Conservation (phyloP, 2,888 invertebrate species). For the Synanthedon myopaeformis region DNA sequence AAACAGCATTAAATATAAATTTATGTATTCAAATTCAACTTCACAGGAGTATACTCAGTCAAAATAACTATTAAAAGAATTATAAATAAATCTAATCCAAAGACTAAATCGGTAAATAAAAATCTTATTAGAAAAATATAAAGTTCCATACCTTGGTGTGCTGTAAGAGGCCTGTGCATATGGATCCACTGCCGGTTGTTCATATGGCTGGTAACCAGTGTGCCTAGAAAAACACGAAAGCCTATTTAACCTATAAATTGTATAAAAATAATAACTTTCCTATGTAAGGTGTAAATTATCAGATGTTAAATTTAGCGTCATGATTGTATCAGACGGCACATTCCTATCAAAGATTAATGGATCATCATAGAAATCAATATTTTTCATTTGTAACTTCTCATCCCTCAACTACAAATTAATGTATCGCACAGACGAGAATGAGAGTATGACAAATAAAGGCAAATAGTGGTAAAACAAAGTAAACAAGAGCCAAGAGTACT, state of each 20-base stretch:
- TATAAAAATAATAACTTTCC: background rate
- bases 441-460: too few relatives aligned
- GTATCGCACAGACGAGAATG: background rate
- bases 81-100: too few relatives aligned
- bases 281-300: constrained; percentile 13
- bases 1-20: too few relatives aligned
- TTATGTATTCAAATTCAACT: too few relatives aligned
- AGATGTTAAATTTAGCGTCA: constrained; percentile 45
- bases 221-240: constrained; percentile 25
- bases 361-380: constrained; percentile 38
- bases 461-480: background rate
- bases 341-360: constrained; percentile 59
- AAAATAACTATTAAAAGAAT: too few relatives aligned
- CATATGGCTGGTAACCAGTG: constrained; percentile 57
- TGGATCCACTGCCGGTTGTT: constrained; percentile 43
- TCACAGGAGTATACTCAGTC: too few relatives aligned
- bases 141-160: constrained; percentile 31
- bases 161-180: constrained; percentile 49
- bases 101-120: constrained; percentile 1
- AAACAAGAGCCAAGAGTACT: constrained; percentile 11
- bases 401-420: background rate
- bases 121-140: background rate
- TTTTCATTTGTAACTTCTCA: background rate
- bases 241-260: background rate
- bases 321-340: constrained; percentile 67